phyloP scores from a whole-genome alignment of 1,140 invertebrate genomes.

The Nephotettix cincticeps region DNA sequence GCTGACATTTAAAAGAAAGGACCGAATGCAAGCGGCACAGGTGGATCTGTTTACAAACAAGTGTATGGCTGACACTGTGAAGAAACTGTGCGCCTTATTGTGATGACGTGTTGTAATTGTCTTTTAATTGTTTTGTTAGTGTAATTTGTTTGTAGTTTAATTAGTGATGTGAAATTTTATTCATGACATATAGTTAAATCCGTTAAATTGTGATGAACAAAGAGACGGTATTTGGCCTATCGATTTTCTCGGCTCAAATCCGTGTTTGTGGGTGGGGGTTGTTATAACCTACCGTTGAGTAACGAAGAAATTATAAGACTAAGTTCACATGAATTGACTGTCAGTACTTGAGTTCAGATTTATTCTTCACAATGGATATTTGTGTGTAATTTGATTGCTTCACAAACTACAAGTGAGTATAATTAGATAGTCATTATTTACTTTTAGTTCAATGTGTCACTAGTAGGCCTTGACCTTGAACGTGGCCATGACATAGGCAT shows the following conservation, averaged over 20 bases:
- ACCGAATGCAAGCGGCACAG: background rate
- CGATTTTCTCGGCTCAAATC: background rate
- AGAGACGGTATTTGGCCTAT: background rate
- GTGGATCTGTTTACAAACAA: background rate
- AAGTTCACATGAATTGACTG: too few relatives aligned
- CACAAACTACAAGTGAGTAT: background rate
- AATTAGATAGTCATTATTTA: background rate
- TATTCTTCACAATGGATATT: background rate
- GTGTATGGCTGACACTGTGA: background rate
- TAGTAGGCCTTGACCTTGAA: slow-evolving; percentile 1
- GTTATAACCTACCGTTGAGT: background rate
- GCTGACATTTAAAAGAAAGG: background rate
- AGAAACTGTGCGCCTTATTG: background rate
- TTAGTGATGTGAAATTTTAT: too few relatives aligned
- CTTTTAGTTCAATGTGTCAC: background rate
- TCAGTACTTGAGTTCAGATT: too few relatives aligned
- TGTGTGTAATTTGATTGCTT: background rate
- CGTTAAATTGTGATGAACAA: background rate
- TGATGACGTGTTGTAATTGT: background rate
- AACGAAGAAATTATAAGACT: background rate
- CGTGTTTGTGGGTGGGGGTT: slow-evolving; percentile 5
- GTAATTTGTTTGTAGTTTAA: too few relatives aligned
- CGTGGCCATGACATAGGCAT: slow-evolving; percentile 8
- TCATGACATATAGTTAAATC: background rate
- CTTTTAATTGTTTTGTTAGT: too few relatives aligned